Evolutionary conservation across 1,140 invertebrate genomes (phyloP), one percentile per base, ranked within the genome.

Genomic region (Octopus sinensis): DNA sequence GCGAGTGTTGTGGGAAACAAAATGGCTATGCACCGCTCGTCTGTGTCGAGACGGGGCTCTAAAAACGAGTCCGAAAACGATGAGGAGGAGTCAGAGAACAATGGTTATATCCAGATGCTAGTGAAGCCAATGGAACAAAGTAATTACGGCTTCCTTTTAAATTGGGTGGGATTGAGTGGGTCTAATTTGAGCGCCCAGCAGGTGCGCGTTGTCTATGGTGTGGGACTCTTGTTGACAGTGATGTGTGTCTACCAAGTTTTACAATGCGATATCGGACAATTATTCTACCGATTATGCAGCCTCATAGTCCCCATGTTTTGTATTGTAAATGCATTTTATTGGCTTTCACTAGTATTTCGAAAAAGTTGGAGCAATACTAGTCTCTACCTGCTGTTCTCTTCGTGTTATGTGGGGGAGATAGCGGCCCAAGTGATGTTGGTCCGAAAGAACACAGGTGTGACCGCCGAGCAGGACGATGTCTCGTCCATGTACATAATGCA

Each of bases 331-430:
- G 84, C 86, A 53, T 91, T 90, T 81, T 91, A 88, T 83, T 90
- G 89, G 87, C 82, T 91, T 77, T 86, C 90, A 9, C 78, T 91
- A 78, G 88, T 87, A 82, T 85, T 89, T 71, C 86, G 90, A 51
- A 87, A 87, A 81, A 87, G 88, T 7, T 91, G 90, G 90, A 89
- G 85, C 82, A 87, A 85, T 71, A 91, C 88, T 4, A 90, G 90
- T 85, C 87, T 91, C 30, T 91, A 90, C 85, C 82, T 91, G 52
- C 83, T 91, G 10, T 90, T 91, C 81, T 88, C 86, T 76, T 89
- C 89, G 7, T 90, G 90, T 84, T 88, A 89, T 79, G 82, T 87
- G 6, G 90, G 89, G 75, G 90, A 91, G 82, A 86, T 86, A 30
- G 79, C 90, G 30, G 88, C 86, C 52, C 89, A 90, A 84, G 82